Percentiles rank a stretch among this genome's conserved stretches.
Evolutionary conservation across 2,113 vertebrate species (phyloP).

Genomic region (Crypturellus undulatus): DNA sequence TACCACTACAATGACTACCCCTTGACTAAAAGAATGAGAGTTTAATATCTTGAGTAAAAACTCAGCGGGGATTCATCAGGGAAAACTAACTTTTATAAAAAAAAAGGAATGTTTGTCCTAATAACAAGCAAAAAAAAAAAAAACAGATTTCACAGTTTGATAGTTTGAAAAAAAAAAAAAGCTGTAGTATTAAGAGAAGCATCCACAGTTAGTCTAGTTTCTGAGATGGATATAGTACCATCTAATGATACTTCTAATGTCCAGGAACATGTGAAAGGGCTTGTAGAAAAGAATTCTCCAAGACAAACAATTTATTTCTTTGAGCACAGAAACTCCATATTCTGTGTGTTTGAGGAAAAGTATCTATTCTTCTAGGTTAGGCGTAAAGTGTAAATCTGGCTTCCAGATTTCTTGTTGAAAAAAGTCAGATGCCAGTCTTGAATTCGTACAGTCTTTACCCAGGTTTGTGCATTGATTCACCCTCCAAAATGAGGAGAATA

Average conservation of each 20-base stretch:
- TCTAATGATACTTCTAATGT: background rate
- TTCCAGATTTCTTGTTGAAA: background rate
- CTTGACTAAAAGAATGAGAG: background rate
- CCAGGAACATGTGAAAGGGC: fast-evolving
- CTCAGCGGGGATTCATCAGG: background rate
- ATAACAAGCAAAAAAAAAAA: background rate
- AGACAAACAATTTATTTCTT: background rate
- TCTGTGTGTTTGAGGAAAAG: background rate
- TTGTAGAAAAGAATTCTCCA: background rate
- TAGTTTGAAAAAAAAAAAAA: background rate
- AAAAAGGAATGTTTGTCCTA: background rate
- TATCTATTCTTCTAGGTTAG: background rate
- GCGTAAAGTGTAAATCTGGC: background rate
- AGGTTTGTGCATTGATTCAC: no score
- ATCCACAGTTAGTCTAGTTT: background rate
- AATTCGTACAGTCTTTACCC: background rate
- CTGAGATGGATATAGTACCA: background rate
- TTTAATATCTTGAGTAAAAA: background rate
- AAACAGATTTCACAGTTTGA: background rate
- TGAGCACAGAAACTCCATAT: background rate
- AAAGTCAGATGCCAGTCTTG: background rate
- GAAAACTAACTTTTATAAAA: background rate
- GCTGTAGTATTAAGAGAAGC: background rate
- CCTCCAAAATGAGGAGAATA: no score
- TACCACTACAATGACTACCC: background rate